A percentile compares a stretch with the other conserved stretches of the same genome.
These are phyloP conservation scores for Ophonus ardosiacus DNA, from an alignment of 2,888 invertebrate species.

Conservation along the genomic window DNA sequence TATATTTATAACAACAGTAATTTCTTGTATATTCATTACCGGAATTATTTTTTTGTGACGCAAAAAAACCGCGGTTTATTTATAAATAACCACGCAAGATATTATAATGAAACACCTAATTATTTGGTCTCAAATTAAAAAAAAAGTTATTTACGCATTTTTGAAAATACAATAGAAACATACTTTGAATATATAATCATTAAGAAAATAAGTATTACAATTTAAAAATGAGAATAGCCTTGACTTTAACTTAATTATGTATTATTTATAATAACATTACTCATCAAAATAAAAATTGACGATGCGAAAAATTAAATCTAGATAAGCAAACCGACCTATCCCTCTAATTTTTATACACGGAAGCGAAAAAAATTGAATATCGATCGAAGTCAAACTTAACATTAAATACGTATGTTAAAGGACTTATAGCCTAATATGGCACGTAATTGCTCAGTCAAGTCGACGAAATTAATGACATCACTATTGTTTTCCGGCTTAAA, in stretches of 20 bases:
- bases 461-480: constrained; percentile 31
- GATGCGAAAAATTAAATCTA: background rate
- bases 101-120: too few species aligned
- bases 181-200: too few species aligned
- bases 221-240: too few species aligned
- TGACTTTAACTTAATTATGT: background rate
- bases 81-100: too few species aligned
- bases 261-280: background rate
- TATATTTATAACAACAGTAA: background rate
- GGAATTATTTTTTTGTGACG: constrained; percentile 4
- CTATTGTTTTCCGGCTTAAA: constrained; percentile 15
- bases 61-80: background rate
- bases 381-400: background rate
- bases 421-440: constrained; percentile 1
- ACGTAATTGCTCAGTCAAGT: background rate
- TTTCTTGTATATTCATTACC: constrained; percentile 1
- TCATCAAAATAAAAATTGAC: constrained; percentile 14
- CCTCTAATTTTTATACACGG: background rate
- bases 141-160: too few species aligned
- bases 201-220: too few species aligned
- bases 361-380: constrained; percentile 28
- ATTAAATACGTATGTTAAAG: constrained; percentile 2
- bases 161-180: too few species aligned
- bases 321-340: constrained; percentile 31
- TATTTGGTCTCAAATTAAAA: too few species aligned